Conservation (phyloP, 1,140 invertebrate genomes). For the Orussus abietinus region DNA sequence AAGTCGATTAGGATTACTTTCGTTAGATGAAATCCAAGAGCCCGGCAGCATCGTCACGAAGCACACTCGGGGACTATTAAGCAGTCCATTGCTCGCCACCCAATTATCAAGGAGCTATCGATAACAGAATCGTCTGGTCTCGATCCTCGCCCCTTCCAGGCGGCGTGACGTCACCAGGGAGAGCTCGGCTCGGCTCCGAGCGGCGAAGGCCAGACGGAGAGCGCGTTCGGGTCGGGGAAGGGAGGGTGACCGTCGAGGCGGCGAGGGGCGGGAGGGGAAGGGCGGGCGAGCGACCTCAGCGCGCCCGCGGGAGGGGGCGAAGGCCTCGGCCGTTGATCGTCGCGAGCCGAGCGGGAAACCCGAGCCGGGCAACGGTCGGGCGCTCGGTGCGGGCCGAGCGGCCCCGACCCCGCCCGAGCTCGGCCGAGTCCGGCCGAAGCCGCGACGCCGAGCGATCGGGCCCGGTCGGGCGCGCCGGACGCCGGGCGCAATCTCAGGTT, state of each 20-base stretch:
- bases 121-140: no score
- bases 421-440: conserved; percentile 16
- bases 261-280: neutral
- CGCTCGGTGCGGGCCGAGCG: conserved; percentile 16
- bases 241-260: neutral
- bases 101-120: no score
- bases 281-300: neutral
- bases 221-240: conserved; percentile 4
- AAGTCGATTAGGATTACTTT: no score
- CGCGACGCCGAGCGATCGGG: conserved; percentile 8
- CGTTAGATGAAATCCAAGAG: no score
- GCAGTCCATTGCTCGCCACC: no score
- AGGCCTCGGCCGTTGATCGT: conserved; percentile 12
- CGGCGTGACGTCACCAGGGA: no score
- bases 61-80: no score
- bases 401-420: conserved; percentile 15
- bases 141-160: no score
- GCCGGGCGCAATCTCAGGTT: conserved; percentile 10
- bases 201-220: no score
- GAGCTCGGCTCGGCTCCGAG: no score
- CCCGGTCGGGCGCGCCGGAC: conserved; percentile 21
- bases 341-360: neutral
- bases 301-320: conserved; percentile 7
- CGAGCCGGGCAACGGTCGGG: conserved; percentile 7
- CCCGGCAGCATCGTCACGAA: no score